These are phyloP conservation scores for Orientallactaga bullata DNA, from an alignment of 2,113 vertebrate genomes.

Conservation along the genomic window DNA sequence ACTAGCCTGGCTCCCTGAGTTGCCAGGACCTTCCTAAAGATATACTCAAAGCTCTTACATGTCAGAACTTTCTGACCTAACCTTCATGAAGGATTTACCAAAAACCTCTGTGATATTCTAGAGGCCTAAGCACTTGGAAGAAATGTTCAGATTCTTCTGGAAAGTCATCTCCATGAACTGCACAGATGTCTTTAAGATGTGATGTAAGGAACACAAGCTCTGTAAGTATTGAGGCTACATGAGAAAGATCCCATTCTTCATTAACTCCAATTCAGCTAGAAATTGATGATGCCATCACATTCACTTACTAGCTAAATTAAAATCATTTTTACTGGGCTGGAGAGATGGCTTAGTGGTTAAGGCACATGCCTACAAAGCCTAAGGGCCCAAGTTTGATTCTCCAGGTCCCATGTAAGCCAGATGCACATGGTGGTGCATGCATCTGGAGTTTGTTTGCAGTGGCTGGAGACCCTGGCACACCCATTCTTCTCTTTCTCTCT, in stretches of 20 bases:
- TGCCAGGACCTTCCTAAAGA: slow-evolving; percentile 46
- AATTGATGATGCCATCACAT: neutral
- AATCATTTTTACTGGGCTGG: slow-evolving; percentile 19
- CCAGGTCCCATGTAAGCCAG: too few relatives aligned
- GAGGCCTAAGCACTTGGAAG: neutral
- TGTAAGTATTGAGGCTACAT: neutral
- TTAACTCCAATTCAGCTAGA: neutral
- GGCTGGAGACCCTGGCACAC: too few relatives aligned
- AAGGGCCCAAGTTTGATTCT: too few relatives aligned
- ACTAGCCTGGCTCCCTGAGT: neutral
- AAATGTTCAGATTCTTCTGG: slow-evolving; percentile 12
- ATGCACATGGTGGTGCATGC: too few relatives aligned
- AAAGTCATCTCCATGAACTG: neutral
- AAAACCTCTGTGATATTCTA: slow-evolving; percentile 34
- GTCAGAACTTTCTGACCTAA: neutral
- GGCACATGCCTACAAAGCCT: too few relatives aligned
- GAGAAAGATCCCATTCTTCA: slow-evolving; percentile 14
- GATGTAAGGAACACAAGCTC: neutral
- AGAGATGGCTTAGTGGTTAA: too few relatives aligned
- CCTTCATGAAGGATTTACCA: neutral
- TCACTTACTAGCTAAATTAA: slow-evolving; percentile 3
- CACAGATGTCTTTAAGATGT: slow-evolving; percentile 32
- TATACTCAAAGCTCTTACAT: neutral
- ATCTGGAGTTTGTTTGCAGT: too few relatives aligned
- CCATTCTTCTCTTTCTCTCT: too few relatives aligned